A percentile compares a stretch with the other conserved stretches of the same genome.
Conservation (phyloP, 2,888 invertebrate genomes). For the Philereme vetulata region DNA sequence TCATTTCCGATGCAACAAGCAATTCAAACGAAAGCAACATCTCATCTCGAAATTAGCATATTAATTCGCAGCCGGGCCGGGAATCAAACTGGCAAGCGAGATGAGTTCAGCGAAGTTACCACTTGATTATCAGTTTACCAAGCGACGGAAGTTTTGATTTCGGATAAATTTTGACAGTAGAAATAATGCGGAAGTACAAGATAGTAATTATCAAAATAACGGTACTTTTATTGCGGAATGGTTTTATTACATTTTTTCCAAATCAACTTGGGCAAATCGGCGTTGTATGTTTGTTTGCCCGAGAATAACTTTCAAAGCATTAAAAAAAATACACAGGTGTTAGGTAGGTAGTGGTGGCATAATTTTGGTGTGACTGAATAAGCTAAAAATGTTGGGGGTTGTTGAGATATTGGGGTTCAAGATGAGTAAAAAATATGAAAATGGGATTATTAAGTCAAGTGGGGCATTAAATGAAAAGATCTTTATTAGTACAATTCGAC, state of each 20-base stretch:
- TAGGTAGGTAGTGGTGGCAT: too few species aligned
- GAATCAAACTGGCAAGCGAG: conserved; percentile 59
- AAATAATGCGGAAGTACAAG: not conserved
- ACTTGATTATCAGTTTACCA: conserved; percentile 57
- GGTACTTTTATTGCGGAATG: too few species aligned
- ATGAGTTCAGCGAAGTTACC: conserved; percentile 51
- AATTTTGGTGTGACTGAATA: too few species aligned
- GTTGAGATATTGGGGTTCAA: too few species aligned
- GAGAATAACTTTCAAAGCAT: too few species aligned
- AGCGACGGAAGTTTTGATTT: conserved; percentile 49
- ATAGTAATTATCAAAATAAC: too few species aligned
- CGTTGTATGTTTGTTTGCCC: too few species aligned
- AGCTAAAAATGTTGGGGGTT: too few species aligned
- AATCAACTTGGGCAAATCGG: too few species aligned
- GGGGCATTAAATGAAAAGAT: not conserved
- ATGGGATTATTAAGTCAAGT: not conserved
- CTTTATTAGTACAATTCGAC: not conserved
- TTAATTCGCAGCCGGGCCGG: conserved; percentile 55
- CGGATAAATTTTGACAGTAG: conserved; percentile 30
- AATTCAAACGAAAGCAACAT: conserved; percentile 51
- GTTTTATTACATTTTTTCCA: too few species aligned
- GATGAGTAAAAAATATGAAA: too few species aligned
- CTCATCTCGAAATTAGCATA: conserved; percentile 58
- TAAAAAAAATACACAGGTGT: too few species aligned
- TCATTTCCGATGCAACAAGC: conserved; percentile 2